These are phyloP conservation scores for Aspidoscelis tigris DNA, from an alignment of 2,113 vertebrate species.

Conservation along the genomic window DNA sequence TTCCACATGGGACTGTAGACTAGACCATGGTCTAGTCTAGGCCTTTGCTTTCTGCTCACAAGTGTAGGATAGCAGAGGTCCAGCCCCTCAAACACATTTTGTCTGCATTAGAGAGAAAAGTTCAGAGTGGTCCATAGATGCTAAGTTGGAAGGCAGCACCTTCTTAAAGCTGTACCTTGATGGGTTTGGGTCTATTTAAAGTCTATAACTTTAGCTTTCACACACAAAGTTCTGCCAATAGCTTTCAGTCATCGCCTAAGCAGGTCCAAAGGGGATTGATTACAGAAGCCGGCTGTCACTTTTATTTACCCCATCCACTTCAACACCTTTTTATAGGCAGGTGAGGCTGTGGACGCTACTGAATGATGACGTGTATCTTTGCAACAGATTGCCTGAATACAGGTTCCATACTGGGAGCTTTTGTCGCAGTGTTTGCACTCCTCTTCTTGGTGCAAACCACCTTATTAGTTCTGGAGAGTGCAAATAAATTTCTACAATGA, in stretches of 20 bases:
- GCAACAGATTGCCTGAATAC: conserved; percentile 70
- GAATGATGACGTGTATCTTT: conserved; percentile 62
- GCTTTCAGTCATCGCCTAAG: conserved; percentile 64
- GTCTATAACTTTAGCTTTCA: conserved; percentile 14
- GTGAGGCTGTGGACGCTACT: conserved; percentile 53
- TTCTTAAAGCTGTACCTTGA: conserved; percentile 19
- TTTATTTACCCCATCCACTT: conserved; percentile 63
- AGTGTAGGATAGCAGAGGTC: too few species aligned
- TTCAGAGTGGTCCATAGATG: not conserved
- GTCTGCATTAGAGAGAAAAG: too few species aligned
- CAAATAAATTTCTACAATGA: conserved; percentile 60
- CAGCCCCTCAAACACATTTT: too few species aligned
- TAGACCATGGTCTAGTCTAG: too few species aligned
- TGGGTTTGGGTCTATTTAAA: conserved; percentile 50
- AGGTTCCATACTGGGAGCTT: conserved; percentile 56
- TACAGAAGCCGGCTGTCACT: conserved; percentile 61
- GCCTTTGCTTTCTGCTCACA: too few species aligned
- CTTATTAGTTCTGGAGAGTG: conserved; percentile 68
- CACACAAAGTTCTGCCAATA: conserved; percentile 53
- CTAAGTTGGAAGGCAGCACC: conserved; percentile 39
- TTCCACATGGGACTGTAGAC: not conserved
- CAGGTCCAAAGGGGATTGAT: conserved; percentile 60
- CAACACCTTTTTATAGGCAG: conserved; percentile 61
- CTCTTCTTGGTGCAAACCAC: conserved; percentile 73
- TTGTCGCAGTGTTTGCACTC: conserved; percentile 77